Evolutionary conservation across 2,888 invertebrate genomes (phyloP), one percentile per base, ranked within the genome.

Genomic region (Stenoptilia bipunctidactyla): DNA sequence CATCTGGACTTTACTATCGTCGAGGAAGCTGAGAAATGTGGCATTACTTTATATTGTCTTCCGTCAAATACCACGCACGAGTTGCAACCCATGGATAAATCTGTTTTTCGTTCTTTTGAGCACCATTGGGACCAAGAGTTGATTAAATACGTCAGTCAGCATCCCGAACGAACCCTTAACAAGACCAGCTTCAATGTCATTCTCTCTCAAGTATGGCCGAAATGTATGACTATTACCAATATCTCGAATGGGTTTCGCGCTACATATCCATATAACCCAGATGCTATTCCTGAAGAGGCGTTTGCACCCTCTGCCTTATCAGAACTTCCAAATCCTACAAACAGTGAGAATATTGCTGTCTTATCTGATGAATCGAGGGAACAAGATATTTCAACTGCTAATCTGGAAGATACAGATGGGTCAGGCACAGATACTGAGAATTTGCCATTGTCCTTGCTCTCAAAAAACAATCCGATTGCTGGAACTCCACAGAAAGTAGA

Each of bases 71-170:
- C 50, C 0, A 50, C 46, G 5, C 47, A 48, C 20, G 46, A 50
- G 27, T 15, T 50, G n/a, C 51, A 51, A 33, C 48, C 50, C 25
- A 37, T 49, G 15, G 49, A 51, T 30, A 51, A 50, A 43, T 40
- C 51, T 15, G 45, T 48, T 27, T 40, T 48, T 42, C 38, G 43
- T 13, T 47, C 47, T 27, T 51, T 48, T 42, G 53, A 50, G 34
- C 43, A 48, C 37, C 40, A 47, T 15, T 50, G 48, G 44, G 48
- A 47, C 27, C 37, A 43, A 41, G 47, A 49, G 33, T 27, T 47
- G n/a, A 27, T 48, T 15, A 40, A 40, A 40, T 48, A 45, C 37
- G n/a, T 41, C 20, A 37, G 39, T 40, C 42, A 47, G 15, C 37
- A 43, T 37, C 39, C 40, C 2, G 46, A 46, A 30, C 37, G 38